Percentiles rank a stretch among this genome's conserved stretches.
Evolutionary conservation across 2,113 vertebrate species (phyloP).

Genomic region (Coptodon bakossiorum): DNA sequence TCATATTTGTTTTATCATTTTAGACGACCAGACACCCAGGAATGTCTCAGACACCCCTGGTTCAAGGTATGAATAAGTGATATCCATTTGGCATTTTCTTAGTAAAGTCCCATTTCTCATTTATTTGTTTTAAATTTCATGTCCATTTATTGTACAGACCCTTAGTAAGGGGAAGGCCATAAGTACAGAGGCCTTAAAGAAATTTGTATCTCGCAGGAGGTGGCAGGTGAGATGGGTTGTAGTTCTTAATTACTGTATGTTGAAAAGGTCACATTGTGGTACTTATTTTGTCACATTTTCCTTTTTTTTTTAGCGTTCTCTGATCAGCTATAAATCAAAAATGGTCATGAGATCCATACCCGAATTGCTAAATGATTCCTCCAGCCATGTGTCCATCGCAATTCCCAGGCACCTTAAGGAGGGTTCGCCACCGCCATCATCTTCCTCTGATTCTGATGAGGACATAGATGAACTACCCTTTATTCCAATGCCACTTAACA

Average conservation of each 20-base stretch:
- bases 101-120: not conserved
- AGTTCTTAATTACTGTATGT: not conserved
- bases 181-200: slow-evolving; percentile 87
- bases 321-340: slow-evolving; percentile 97
- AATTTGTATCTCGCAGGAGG: slow-evolving; percentile 89
- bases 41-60: slow-evolving; percentile 93
- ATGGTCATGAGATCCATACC: slow-evolving; percentile 94
- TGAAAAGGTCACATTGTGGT: not conserved
- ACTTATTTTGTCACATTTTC: not conserved
- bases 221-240: slow-evolving; percentile 84
- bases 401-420: slow-evolving; percentile 85
- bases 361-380: slow-evolving; percentile 84
- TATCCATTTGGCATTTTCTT: not conserved
- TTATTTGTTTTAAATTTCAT: not conserved
- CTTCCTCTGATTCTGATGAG: slow-evolving; percentile 93
- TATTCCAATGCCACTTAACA: slow-evolving; percentile 88
- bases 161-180: slow-evolving; percentile 86
- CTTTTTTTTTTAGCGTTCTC: slow-evolving; percentile 79
- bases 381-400: slow-evolving; percentile 87
- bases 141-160: slow-evolving; percentile 65
- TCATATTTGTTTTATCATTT: not conserved
- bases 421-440: slow-evolving; percentile 79
- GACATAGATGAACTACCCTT: slow-evolving; percentile 91
- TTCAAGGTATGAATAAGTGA: slow-evolving; percentile 80
- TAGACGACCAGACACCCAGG: slow-evolving; percentile 88